These are phyloP conservation scores for Gibbula magus DNA, from an alignment of 2,888 invertebrate species.

Conservation along the genomic window DNA sequence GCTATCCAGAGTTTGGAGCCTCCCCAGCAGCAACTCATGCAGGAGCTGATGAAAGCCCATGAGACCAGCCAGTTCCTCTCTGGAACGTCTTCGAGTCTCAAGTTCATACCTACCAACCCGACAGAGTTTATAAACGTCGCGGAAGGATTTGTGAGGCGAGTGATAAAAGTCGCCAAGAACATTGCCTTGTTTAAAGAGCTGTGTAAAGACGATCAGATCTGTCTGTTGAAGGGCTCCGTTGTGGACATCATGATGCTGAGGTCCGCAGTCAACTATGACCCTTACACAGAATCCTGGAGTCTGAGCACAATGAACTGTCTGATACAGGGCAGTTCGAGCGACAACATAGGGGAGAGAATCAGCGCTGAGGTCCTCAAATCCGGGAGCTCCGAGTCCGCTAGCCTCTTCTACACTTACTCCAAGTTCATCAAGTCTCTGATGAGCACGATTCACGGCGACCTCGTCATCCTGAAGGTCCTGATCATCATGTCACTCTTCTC, in stretches of 20 bases:
- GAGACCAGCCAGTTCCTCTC: constrained; percentile 60
- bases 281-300: constrained; percentile 62
- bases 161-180: constrained; percentile 85
- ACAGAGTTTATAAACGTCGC: constrained; percentile 71
- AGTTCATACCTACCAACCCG: constrained; percentile 51
- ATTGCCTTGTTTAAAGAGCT: constrained; percentile 89
- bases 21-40: constrained; percentile 44
- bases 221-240: constrained; percentile 77
- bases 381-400: constrained; percentile 58
- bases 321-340: constrained; percentile 12
- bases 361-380: constrained; percentile 60
- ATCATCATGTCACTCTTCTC: constrained; percentile 69
- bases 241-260: constrained; percentile 71
- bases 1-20: constrained; percentile 43
- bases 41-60: constrained; percentile 57
- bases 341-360: constrained; percentile 38
- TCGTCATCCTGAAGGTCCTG: constrained; percentile 66
- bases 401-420: constrained; percentile 69
- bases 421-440: constrained; percentile 68
- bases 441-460: constrained; percentile 63
- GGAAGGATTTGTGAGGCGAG: constrained; percentile 75
- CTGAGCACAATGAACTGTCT: constrained; percentile 58
- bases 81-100: constrained; percentile 52
- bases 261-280: constrained; percentile 69
- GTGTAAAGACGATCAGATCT: constrained; percentile 94